Percentiles rank a stretch among this genome's conserved stretches.
These are phyloP conservation scores for Ploceus nigricollis DNA, from an alignment of 2,113 vertebrate species.

Conservation along the genomic window DNA sequence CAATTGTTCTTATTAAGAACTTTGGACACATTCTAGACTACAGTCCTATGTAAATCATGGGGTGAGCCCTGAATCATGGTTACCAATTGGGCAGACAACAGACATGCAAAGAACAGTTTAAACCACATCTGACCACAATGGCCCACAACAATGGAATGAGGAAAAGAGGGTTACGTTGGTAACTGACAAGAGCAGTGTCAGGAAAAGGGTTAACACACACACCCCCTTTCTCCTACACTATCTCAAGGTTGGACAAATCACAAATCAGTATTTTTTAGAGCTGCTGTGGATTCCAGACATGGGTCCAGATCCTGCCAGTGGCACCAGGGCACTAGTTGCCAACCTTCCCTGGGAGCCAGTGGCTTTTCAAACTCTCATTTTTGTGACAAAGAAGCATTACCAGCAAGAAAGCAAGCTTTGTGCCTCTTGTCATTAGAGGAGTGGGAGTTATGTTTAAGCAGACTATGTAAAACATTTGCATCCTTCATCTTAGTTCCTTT, in stretches of 20 bases:
- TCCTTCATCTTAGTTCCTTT: slow-evolving; percentile 26
- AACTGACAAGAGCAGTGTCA: background rate
- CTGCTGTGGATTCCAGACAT: background rate
- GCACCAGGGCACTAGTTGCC: background rate
- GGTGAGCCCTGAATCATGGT: background rate
- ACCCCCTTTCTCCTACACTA: background rate
- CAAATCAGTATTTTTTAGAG: background rate
- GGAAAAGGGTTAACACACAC: background rate
- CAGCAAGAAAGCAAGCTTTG: background rate
- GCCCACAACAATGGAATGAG: background rate
- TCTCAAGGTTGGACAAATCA: background rate
- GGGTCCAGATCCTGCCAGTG: background rate
- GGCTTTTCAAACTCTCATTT: background rate
- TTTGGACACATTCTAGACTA: background rate
- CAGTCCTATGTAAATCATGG: background rate
- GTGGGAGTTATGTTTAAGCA: slow-evolving; percentile 52
- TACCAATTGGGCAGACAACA: background rate
- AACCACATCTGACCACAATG: background rate
- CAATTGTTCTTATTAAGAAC: background rate
- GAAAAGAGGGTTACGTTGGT: background rate
- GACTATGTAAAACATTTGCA: slow-evolving; percentile 51
- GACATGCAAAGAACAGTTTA: background rate
- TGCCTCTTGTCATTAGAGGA: slow-evolving; percentile 2
- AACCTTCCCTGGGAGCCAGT: background rate
- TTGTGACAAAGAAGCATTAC: background rate